Evolutionary conservation across 2,888 invertebrate species (phyloP), one percentile per base, ranked within the genome.

Genomic region (Holacanthella duospinosa): DNA sequence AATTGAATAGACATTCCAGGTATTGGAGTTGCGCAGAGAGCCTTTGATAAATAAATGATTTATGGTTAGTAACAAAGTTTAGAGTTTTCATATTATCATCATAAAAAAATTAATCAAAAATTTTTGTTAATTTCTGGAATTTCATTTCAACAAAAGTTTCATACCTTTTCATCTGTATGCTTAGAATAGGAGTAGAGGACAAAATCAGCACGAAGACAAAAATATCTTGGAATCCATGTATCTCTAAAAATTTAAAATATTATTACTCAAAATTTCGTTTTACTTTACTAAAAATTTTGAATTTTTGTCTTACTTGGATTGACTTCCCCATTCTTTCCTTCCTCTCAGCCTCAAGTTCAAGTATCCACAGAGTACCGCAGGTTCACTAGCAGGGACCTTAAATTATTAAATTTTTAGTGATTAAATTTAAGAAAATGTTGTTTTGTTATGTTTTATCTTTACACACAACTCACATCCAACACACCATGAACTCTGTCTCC

Each of bases 21-120:
- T 74, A 84, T 77, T 1, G 83, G 83, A n/a, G 82, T 80, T 0
- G 83, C 82, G 0, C 81, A 81, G 73, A 82, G 75, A 9, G 84
- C 83, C 74, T 77, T 75, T 26, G 48, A 43, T 2, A 61, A 56
- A 56, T 43, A 27, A 61, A 16, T 3, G 21, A n/a, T 56, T 56
- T 64, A 60, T 21, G 6, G 21, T 36, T 36, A 36, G 16, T 36
- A 6, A 9, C 36, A 55, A 4, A 4, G 36, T 28, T 9, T 21
- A n/a, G 19, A 56, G 2, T 19, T 21, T 25, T 24, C 2, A 43
- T 9, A 9, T 25, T 21, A 19, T 60, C 27, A 59, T 21, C 16
- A 43, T 2, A 61, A 56, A 56, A 53, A 27, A 61, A 16, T 3
- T 16, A n/a, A 53, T 56, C 61, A 60, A 26, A 12, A 24, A 9